Percentiles rank a stretch among this genome's conserved stretches.
phyloP scores from a whole-genome alignment of 2,797 vertebrate genomes.

The Percopsis omiscomaycus region DNA sequence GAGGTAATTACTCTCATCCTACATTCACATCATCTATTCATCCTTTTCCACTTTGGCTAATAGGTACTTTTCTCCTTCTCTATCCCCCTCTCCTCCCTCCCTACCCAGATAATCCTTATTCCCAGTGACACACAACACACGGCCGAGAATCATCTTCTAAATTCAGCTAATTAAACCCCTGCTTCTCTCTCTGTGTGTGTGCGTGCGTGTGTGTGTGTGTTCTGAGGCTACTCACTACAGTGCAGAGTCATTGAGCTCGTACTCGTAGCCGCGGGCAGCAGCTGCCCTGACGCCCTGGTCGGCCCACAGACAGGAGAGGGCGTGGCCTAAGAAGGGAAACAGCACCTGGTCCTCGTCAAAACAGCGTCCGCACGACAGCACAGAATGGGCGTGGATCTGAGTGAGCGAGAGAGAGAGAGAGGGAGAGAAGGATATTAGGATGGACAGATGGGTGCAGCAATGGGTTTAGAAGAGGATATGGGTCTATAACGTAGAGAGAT shows the following conservation, averaged over 20 bases:
- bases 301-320: constrained; percentile 70
- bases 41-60: constrained; percentile 1
- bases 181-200: constrained; percentile 35
- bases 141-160: constrained; percentile 45
- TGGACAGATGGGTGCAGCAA: constrained; percentile 1
- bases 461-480: neutral
- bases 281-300: constrained; percentile 70
- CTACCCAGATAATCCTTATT: constrained; percentile 44
- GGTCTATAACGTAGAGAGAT: neutral
- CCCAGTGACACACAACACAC: constrained; percentile 61
- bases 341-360: constrained; percentile 74
- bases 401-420: neutral
- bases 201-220: constrained; percentile 6
- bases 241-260: constrained; percentile 76
- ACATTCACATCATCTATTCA: no score
- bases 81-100: constrained; percentile 1
- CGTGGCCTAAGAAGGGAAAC: constrained; percentile 70
- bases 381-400: constrained; percentile 71
- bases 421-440: neutral
- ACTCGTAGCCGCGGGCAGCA: constrained; percentile 69
- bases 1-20: no score
- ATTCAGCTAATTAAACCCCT: constrained; percentile 69
- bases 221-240: constrained; percentile 71
- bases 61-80: neutral
- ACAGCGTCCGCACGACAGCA: constrained; percentile 71